A percentile compares a stretch with the other conserved stretches of the same genome.
Conservation (phyloP, 2,113 vertebrate species). For the Pipra filicauda region DNA sequence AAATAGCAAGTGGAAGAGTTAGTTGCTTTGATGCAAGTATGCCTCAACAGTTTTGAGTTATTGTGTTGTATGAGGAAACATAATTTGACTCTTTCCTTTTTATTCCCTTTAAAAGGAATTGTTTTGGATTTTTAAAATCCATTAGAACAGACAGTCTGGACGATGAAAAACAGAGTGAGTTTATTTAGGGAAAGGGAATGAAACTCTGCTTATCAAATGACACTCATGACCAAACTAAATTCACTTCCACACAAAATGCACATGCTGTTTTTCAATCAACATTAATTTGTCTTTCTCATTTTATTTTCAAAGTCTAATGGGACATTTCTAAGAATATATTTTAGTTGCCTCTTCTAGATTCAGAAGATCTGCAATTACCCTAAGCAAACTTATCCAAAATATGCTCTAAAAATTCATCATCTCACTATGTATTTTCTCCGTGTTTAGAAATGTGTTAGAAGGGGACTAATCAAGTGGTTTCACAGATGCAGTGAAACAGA, state of each 20-base stretch:
- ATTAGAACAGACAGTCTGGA: neutral
- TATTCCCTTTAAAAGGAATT: neutral
- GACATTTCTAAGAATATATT: conserved; percentile 9
- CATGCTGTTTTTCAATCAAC: neutral
- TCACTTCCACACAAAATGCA: neutral
- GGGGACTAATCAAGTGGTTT: conserved; percentile 20
- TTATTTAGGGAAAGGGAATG: neutral
- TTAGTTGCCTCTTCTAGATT: neutral
- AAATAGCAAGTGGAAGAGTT: neutral
- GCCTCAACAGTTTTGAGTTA: neutral
- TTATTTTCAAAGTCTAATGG: conserved; percentile 28
- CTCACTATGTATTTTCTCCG: neutral
- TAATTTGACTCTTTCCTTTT: neutral
- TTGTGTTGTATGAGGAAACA: neutral
- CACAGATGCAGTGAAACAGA: neutral
- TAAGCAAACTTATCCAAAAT: neutral
- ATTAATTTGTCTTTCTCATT: conserved; percentile 1
- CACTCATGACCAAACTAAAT: neutral
- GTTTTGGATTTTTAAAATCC: neutral
- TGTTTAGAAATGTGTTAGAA: neutral
- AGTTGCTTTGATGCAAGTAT: neutral
- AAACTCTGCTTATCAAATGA: conserved; percentile 5
- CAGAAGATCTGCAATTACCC: conserved; percentile 8
- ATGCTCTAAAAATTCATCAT: neutral
- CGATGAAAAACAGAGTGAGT: neutral